Conservation (phyloP, 64 coral and sea anemone species). For the Cladopsammia gracilis region DNA sequence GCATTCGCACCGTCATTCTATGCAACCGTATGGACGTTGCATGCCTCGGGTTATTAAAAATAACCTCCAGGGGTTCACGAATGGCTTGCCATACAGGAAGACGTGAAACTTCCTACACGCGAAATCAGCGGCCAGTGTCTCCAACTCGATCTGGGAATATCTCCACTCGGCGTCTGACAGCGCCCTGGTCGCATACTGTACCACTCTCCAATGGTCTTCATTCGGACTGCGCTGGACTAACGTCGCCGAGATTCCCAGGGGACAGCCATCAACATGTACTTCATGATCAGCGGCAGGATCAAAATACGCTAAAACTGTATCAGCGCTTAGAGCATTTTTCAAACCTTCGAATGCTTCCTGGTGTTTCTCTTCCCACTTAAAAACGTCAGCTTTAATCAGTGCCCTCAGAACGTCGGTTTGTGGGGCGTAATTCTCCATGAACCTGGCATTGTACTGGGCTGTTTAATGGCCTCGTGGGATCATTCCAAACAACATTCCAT, state of each 20-base stretch:
- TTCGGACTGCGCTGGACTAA: neutral
- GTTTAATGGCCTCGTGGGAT: neutral
- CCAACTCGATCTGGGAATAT: constrained; percentile 47
- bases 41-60: constrained; percentile 36
- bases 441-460: constrained; percentile 20
- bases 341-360: constrained; percentile 15
- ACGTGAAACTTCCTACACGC: constrained; percentile 52
- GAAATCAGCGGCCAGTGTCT: constrained; percentile 23
- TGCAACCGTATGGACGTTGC: constrained; percentile 37
- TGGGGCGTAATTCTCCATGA: constrained; percentile 21
- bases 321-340: neutral
- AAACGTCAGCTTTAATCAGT: neutral
- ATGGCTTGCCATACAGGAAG: constrained; percentile 11
- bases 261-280: constrained; percentile 49
- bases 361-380: neutral
- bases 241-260: constrained; percentile 22
- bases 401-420: constrained; percentile 13
- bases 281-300: constrained; percentile 41
- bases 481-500: too few relatives aligned
- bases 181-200: constrained; percentile 30
- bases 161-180: constrained; percentile 12
- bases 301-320: constrained; percentile 28
- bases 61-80: constrained; percentile 13
- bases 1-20: constrained; percentile 20
- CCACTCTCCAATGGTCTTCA: neutral